Evolutionary conservation across 2,797 vertebrate genomes (phyloP), one percentile per base, ranked within the genome.

Genomic region (Oryzias dopingdopingensis): DNA sequence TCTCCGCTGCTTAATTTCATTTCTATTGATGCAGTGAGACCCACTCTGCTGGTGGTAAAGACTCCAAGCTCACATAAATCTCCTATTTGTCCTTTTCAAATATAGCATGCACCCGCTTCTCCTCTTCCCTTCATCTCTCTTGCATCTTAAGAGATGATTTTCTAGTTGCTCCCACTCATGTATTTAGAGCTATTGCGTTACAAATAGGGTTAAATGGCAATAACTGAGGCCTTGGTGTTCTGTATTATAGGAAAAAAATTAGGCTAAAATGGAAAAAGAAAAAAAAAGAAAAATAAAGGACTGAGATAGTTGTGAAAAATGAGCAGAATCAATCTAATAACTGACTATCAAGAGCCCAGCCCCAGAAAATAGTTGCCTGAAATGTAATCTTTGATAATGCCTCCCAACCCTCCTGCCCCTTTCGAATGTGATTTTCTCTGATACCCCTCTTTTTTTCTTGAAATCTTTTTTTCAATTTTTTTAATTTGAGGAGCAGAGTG

Each of bases 361-460:
- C 62, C 65, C 59, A 73, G 70, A 79, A 81, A 80, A 84, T 82
- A 86, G 82, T 84, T 78, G 85, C 70, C 80, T 73, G 81, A 85
- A 89, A 88, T 82, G 83, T 69, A 81, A 88, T 86, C 78, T 76
- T 77, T 62, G 37, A 57, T 77, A 82, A 85, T 82, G 83, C 72
- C 77, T 77, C 74, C 75, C 71, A 75, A 52, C 61, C 79, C 66
- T 37, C 66, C 57, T 62, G 65, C 76, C 48, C 77, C 77, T 64
- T 63, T 47, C 47, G 82, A 86, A 87, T 86, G 76, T 62, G 79
- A 79, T 88, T 88, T 80, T n/a, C 72, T 73, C 81, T 82, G 79
- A 83, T 84, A 79, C 56, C 55, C 54, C 51, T 77, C 81, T 80
- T 85, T 32, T 32, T 82, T 80, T 85, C 79, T 81, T 74, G 61